phyloP scores from a whole-genome alignment of 2,797 vertebrate genomes.

The Thamnophis elegans region DNA sequence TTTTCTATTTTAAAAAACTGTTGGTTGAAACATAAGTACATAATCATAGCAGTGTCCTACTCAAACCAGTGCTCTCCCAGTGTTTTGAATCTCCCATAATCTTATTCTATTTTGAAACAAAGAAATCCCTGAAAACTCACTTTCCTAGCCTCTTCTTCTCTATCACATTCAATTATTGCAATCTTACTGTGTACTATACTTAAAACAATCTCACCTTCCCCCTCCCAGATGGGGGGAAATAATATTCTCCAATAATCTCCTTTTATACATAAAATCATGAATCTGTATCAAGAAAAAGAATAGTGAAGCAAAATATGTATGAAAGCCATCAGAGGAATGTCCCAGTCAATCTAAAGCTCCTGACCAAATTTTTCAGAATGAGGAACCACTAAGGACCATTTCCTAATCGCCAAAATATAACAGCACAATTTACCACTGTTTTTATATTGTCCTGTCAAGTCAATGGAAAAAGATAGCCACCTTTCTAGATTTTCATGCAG shows the following conservation, averaged over 20 bases:
- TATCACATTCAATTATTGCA: background rate
- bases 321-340: background rate
- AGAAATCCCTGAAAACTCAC: background rate
- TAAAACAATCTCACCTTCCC: background rate
- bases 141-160: background rate
- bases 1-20: background rate
- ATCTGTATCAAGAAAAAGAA: background rate
- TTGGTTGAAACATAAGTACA: background rate
- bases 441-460: background rate
- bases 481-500: background rate
- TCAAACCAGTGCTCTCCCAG: background rate
- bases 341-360: background rate
- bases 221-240: background rate
- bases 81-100: background rate
- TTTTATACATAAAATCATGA: background rate
- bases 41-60: background rate
- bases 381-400: background rate
- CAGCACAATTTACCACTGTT: background rate
- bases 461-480: background rate
- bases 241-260: background rate
- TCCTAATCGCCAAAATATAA: background rate
- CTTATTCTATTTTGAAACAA: background rate
- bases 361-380: background rate
- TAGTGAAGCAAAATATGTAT: background rate
- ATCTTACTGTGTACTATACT: background rate